Evolutionary conservation across 2,888 invertebrate genomes (phyloP), one percentile per base, ranked within the genome.

Genomic region (Idaea straminata): DNA sequence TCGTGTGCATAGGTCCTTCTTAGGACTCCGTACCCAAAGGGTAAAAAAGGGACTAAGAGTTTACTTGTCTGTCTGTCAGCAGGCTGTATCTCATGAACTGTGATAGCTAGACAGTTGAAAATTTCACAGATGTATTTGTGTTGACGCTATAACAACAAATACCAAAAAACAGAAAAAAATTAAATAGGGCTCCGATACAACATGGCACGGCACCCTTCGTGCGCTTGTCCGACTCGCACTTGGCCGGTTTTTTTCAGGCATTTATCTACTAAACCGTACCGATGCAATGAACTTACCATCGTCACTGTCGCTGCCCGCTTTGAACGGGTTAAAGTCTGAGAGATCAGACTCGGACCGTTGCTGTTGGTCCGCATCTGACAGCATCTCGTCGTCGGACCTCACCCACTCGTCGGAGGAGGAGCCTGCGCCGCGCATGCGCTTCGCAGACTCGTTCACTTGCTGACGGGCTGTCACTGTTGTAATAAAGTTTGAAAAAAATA

Each of bases 241-340:
- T 25, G 25, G 25, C 25, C 25, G 25, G 25, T 25, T 25, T 25
- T 25, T 7, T 15, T 3, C 57, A 7, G 15, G 57, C 57, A 13
- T 15, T 7, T 15, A 58, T 15, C 15, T 58, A n/a, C n/a, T 7
- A 58, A 6, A 16, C 6, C 13, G 6, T n/a, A 15, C 16, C 15
- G 15, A 6, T 15, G 3, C 34, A 15, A 59, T 62, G 13, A 6
- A 59, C 25, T 67, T 4, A 94, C 96, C 96, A 75, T 96, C 95
- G 79, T 97, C 97, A 59, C 96, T 96, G 78, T 96, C 96, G 78
- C 95, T 95, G 80, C 96, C 98, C 62, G 95, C 96, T 69, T 95
- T 95, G 83, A 96, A 96, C 81, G 98, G 98, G 93, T 99, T 98
- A 84, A 97, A 98, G 89, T 98, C 98, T 75, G 96, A 96, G 64